Conservation (phyloP, 2,888 invertebrate species). For the Cremastobaeus sp. region DNA sequence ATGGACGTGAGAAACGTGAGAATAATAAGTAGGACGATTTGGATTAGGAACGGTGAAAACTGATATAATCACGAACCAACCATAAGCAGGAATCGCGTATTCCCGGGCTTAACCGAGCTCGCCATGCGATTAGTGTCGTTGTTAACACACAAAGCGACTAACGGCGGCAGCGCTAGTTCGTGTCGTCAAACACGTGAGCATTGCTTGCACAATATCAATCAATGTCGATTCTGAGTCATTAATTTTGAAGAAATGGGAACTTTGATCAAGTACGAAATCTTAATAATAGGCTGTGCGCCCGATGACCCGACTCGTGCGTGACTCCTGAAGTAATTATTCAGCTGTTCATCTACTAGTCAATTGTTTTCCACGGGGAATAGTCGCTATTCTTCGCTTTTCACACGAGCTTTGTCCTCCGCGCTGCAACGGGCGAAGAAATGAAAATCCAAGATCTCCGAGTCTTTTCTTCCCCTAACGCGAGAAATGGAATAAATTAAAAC, state of each 20-base stretch:
- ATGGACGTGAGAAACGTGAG: too few relatives aligned
- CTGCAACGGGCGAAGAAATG: conserved; percentile 9
- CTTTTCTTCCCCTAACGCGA: neutral
- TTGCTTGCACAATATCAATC: conserved; percentile 4
- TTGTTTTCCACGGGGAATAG: conserved; percentile 14
- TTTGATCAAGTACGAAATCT: conserved; percentile 12
- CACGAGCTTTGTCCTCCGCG: conserved; percentile 13
- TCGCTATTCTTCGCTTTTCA: conserved; percentile 18
- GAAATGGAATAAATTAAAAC: conserved; percentile 4
- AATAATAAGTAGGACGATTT: too few relatives aligned
- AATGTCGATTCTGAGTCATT: conserved; percentile 10
- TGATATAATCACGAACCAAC: too few relatives aligned
- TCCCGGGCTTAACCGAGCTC: too few relatives aligned
- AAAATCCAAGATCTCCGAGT: conserved; percentile 6
- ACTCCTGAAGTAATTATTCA: conserved; percentile 14
- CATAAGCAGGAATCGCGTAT: too few relatives aligned
- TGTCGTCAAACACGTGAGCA: too few relatives aligned
- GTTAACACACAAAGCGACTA: neutral
- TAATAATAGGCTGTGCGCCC: conserved; percentile 10
- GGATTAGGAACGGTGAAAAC: too few relatives aligned
- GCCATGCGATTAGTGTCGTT: neutral
- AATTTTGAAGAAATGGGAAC: neutral
- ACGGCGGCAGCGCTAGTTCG: neutral
- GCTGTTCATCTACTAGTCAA: conserved; percentile 15
- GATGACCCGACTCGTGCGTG: conserved; percentile 3